phyloP scores from a whole-genome alignment of 1,140 invertebrate species.

The Dolichoris vasculosae region DNA sequence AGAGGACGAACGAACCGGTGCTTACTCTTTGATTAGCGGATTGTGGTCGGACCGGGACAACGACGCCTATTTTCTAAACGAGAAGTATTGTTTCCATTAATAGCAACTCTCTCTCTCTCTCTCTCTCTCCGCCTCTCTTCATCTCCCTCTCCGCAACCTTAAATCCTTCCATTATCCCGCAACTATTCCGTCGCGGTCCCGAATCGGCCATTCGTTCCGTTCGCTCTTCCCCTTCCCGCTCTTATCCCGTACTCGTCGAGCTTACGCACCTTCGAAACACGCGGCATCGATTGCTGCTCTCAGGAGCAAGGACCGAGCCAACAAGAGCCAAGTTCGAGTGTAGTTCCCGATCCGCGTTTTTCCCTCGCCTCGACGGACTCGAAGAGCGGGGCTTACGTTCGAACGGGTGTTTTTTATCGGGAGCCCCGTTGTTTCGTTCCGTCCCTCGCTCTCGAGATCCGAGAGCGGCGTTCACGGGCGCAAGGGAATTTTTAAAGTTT shows the following conservation, averaged over 20 bases:
- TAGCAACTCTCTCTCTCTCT: slow-evolving; percentile 1
- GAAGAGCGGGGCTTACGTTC: neutral
- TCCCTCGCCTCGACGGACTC: too few relatives aligned
- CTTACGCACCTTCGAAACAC: neutral
- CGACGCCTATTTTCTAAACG: slow-evolving; percentile 62
- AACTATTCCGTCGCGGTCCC: neutral
- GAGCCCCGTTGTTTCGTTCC: too few relatives aligned
- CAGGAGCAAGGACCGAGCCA: neutral
- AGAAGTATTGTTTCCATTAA: slow-evolving; percentile 44
- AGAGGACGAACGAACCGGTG: slow-evolving; percentile 40
- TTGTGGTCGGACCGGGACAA: slow-evolving; percentile 71
- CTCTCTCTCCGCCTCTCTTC: neutral
- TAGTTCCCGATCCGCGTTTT: too few relatives aligned
- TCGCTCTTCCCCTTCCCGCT: neutral
- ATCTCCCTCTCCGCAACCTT: neutral
- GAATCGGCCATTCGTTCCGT: neutral
- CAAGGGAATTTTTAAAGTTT: slow-evolving; percentile 29
- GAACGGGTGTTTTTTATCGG: neutral
- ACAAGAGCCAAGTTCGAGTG: too few relatives aligned
- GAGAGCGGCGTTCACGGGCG: neutral
- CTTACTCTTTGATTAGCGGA: slow-evolving; percentile 70
- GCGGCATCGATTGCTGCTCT: neutral
- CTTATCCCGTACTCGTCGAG: too few relatives aligned
- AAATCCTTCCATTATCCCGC: neutral
- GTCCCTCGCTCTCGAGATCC: neutral